Base-by-base conservation (phyloP, 2,797 vertebrate genomes). In the Syngnathus acus region DNA sequence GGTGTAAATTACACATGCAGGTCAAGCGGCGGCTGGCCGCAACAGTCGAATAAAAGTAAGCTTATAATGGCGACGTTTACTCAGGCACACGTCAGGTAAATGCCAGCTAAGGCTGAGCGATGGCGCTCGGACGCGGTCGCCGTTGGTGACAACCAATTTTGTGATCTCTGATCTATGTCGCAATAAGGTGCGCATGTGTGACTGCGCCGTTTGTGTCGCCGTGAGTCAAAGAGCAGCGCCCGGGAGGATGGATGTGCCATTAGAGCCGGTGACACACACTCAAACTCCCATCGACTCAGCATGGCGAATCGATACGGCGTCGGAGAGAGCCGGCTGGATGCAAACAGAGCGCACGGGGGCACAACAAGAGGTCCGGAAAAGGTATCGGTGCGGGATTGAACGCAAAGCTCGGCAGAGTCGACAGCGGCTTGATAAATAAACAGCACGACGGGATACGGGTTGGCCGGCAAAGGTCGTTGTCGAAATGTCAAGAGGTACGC, bases 241-340 rank as follows among this genome's bases (percentile, higher is more conserved):
- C 54, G 60, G 82, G 84, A 87, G 86, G 80, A 87, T 84, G 84
- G 83, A 89, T 86, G 80, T 77, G 86, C 85, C 84, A 87, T 89
- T 90, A 84, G 72, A 78, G 74, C 68, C 63, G 78, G 82, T 87
- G 86, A 87, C 85, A 87, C 83, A 83, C 84, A 86, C 85, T 87
- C 87, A 88, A 88, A 87, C 78, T 79, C 73, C 85, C 85, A 90
- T 89, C 65, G 88, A 90, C 86, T 84, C 80, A 59, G 79, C 86
- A 90, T 84, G 81, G 86, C 86, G 85, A 90, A 92, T 90, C 89
- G 76, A 91, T 90, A 82, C 1, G 68, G 82, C 77, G 69, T 71
- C 72, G 71, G 79, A 83, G 79, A 11, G 60, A 84, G 75, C 72
- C 79, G 75, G 80, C 73, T 79, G 83, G 76, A 84, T 69, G 76